Conservation (phyloP, 2,113 vertebrate species). For the Colistium nudipinnis region DNA sequence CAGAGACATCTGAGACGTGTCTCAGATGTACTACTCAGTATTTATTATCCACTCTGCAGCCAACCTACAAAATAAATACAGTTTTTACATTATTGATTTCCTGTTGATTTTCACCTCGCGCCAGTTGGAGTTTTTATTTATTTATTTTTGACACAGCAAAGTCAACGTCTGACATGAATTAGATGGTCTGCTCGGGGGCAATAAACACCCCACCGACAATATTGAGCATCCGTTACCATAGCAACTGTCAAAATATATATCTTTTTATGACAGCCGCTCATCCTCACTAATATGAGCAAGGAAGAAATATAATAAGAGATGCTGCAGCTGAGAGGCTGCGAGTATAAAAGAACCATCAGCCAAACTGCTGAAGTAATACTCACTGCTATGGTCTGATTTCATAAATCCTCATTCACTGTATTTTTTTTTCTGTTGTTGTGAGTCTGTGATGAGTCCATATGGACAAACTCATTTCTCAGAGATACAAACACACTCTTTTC, state of each 20-base stretch:
- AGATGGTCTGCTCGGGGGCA: constrained; percentile 35
- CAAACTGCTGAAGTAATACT: constrained; percentile 3
- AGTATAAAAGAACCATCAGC: background rate
- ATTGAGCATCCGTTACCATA: constrained; percentile 65
- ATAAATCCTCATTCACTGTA: background rate
- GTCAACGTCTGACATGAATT: constrained; percentile 45
- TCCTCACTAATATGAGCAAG: constrained; percentile 5
- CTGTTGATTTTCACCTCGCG: background rate
- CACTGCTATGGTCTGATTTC: background rate
- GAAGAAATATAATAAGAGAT: constrained; percentile 18
- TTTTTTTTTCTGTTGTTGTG: background rate
- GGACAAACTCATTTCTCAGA: background rate
- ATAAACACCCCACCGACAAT: constrained; percentile 50
- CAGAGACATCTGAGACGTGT: background rate
- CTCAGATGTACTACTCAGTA: background rate
- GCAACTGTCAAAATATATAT: constrained; percentile 58
- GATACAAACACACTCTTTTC: constrained; percentile 29
- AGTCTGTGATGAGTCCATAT: constrained; percentile 4
- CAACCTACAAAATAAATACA: background rate
- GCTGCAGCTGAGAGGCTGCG: background rate
- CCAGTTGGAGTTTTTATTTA: constrained; percentile 12
- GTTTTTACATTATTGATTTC: background rate
- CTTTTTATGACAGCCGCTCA: constrained; percentile 17
- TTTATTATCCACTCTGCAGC: background rate
- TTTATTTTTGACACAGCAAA: constrained; percentile 7